Evolutionary conservation across 1,140 invertebrate species (phyloP).

Genomic region (Trinorchestia longiramus): DNA sequence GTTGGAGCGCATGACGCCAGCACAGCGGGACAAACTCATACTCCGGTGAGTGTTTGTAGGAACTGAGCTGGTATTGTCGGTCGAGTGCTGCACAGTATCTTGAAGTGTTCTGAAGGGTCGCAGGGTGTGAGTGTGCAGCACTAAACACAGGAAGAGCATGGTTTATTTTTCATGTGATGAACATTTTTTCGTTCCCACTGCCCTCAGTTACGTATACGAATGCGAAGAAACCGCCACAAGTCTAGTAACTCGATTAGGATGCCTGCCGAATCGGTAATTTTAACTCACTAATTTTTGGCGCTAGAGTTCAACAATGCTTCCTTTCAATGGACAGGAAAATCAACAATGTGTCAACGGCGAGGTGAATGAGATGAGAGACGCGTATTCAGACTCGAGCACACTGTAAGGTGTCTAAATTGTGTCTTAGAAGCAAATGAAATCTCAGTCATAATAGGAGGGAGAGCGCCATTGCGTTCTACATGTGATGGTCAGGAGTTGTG

Average conservation of each 20-base stretch:
- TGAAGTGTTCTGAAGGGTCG: neutral
- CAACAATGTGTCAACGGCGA: slow-evolving; percentile 49
- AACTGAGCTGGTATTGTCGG: slow-evolving; percentile 16
- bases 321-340: slow-evolving; percentile 44
- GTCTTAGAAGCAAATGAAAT: slow-evolving; percentile 6
- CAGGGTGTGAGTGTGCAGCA: slow-evolving; percentile 13
- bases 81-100: slow-evolving; percentile 26
- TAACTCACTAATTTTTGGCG: neutral
- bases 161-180: neutral
- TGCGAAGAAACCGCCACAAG: neutral
- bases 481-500: neutral
- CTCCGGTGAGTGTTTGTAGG: slow-evolving; percentile 9
- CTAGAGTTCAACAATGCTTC: neutral
- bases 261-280: neutral
- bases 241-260: neutral
- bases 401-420: slow-evolving; percentile 46
- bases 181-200: neutral
- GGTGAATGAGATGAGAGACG: slow-evolving; percentile 26
- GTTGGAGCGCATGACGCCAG: neutral
- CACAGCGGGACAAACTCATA: slow-evolving; percentile 1
- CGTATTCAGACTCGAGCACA: slow-evolving; percentile 34
- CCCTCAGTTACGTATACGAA: neutral
- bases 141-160: neutral
- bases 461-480: neutral
- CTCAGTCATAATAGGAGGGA: neutral